Conservation (phyloP, 2,888 invertebrate genomes). For the Drosophila nigricruria region DNA sequence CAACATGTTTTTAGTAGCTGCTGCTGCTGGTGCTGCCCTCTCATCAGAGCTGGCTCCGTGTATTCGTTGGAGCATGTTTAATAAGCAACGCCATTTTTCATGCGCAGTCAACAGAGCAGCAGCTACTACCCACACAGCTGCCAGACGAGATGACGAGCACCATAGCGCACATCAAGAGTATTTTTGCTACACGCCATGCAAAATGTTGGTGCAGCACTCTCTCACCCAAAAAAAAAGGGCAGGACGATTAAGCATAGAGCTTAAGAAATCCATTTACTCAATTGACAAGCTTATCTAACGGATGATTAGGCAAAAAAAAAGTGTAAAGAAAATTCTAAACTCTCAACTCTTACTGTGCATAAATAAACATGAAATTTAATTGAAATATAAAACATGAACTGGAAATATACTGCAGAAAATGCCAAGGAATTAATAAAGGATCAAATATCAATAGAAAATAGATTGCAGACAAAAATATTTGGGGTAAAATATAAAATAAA, state of each 20-base stretch:
- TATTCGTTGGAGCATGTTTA: slow-evolving; percentile 71
- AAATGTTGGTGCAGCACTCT: slow-evolving; percentile 43
- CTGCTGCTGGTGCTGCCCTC: slow-evolving; percentile 6
- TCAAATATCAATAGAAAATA: neutral
- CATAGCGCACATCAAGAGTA: slow-evolving; percentile 23
- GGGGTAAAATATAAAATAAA: neutral
- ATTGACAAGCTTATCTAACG: slow-evolving; percentile 12
- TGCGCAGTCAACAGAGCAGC: slow-evolving; percentile 60
- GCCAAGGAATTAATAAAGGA: neutral
- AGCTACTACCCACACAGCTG: slow-evolving; percentile 27
- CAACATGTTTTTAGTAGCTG: slow-evolving; percentile 48
- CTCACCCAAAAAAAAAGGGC: neutral
- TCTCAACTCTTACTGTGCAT: neutral
- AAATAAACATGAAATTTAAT: neutral
- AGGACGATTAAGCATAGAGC: neutral
- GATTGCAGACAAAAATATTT: neutral
- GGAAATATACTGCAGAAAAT: neutral
- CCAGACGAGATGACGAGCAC: slow-evolving; percentile 36
- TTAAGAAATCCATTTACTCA: slow-evolving; percentile 14
- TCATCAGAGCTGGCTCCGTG: slow-evolving; percentile 26
- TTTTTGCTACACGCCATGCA: slow-evolving; percentile 35
- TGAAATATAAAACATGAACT: neutral
- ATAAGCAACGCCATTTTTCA: slow-evolving; percentile 73
- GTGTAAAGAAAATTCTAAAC: neutral
- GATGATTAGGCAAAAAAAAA: slow-evolving; percentile 10